Conservation (phyloP, 1,140 invertebrate species). For the Lepidurus arcticus region DNA sequence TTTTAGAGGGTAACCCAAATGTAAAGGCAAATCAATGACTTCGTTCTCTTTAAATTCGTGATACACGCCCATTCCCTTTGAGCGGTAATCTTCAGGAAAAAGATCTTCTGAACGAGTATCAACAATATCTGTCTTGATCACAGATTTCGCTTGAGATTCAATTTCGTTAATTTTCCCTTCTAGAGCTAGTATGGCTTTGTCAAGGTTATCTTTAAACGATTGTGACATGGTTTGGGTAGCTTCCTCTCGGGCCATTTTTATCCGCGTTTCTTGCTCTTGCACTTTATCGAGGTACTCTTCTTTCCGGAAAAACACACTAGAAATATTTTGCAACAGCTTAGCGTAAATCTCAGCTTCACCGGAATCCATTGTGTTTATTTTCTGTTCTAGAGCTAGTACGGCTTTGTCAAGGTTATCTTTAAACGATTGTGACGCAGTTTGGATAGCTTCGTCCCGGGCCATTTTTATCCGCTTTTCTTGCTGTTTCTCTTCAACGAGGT, state of each 20-base stretch:
- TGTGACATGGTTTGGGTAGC: neutral
- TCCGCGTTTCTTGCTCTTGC: neutral
- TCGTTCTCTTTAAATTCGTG: neutral
- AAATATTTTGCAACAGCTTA: neutral
- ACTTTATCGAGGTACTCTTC: neutral
- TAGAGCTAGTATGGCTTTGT: neutral
- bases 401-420: neutral
- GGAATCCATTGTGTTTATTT: neutral
- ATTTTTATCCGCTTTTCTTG: neutral
- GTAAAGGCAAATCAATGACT: neutral
- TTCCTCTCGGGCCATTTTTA: neutral
- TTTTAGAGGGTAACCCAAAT: neutral
- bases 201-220: neutral
- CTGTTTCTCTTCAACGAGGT: neutral
- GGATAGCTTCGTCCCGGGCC: neutral
- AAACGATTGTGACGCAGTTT: neutral
- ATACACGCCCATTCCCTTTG: neutral
- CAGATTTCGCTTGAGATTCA: neutral
- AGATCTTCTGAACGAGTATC: neutral
- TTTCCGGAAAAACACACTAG: neutral
- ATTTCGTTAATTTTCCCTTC: neutral
- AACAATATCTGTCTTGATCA: neutral
- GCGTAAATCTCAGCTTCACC: neutral
- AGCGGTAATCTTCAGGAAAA: neutral
- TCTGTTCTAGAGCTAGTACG: neutral